Conservation (phyloP, 2,888 invertebrate species). For the Halictus quadricinctus region DNA sequence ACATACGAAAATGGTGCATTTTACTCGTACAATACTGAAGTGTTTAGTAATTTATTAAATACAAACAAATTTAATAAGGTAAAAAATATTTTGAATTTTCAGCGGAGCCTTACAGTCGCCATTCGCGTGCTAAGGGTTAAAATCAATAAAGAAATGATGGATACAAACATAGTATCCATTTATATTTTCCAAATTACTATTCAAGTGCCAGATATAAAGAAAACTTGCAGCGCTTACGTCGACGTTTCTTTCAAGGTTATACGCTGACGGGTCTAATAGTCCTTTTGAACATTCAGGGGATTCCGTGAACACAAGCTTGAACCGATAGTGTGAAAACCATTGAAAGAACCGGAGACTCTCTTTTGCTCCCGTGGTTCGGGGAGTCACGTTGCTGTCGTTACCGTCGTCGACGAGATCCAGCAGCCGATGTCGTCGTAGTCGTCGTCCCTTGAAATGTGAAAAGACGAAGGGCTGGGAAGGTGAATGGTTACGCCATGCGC, state of each 20-base stretch:
- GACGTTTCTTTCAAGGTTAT: conserved; percentile 37
- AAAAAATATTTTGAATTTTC: too few relatives aligned
- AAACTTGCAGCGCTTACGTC: conserved; percentile 8
- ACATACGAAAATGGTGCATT: too few relatives aligned
- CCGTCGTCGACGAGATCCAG: conserved; percentile 73
- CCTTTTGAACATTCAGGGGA: conserved; percentile 32
- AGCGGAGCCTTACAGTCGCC: too few relatives aligned
- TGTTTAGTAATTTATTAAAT: too few relatives aligned
- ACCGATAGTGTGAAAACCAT: conserved; percentile 52
- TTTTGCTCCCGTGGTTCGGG: conserved; percentile 17
- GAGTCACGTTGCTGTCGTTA: conserved; percentile 77
- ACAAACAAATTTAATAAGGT: too few relatives aligned
- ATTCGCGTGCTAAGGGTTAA: too few relatives aligned
- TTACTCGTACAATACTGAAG: too few relatives aligned
- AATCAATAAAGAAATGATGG: too few relatives aligned
- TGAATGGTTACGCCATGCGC: conserved; percentile 67
- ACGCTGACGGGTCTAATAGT: conserved; percentile 11
- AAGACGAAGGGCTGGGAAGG: conserved; percentile 60
- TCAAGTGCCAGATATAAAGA: not conserved
- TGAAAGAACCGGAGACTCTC: conserved; percentile 46
- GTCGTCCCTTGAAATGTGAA: conserved; percentile 64
- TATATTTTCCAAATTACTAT: not conserved
- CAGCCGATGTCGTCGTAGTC: conserved; percentile 63
- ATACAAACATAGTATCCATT: too few relatives aligned
- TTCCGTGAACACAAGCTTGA: conserved; percentile 32